Base-by-base conservation (phyloP, 2,797 vertebrate species). In the Cottoperca gobio region DNA sequence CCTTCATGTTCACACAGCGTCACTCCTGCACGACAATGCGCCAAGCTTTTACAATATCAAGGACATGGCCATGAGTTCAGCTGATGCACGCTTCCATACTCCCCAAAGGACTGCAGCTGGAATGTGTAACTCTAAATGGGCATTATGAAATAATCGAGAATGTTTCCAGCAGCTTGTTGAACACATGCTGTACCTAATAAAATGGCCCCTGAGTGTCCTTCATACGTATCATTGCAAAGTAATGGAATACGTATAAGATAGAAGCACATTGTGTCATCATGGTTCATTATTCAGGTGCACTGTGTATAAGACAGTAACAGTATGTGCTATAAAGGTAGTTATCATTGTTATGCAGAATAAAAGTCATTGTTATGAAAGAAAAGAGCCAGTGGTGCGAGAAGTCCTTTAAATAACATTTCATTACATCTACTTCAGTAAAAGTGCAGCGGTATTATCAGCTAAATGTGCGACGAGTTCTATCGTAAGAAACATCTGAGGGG, bases 1-100 rank as follows among this genome's bases (percentile, higher is more conserved):
- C 21, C 10, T 76, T 59, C 65, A 54, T 26, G 65, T 61, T 67
- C 67, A 78, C 54, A 68, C 12, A 0, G 37, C 63, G 72, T 70
- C 46, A 63, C 52, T 42, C 13, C 53, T 58, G 40, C 35, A 48
- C 3, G 2, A 57, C 66, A 58, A 74, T 53, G 46, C 49, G 43
- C 21, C 63, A 63, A 72, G 66, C 12, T 46, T 48, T 43, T 21
- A 33, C 68, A 46, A 52, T 60, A 33, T 58, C 37, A 46, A 46
- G 50, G 33, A 70, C 71, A 66, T 3, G 55, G 46, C 77, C 55
- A n/a, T 68, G 62, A 48, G 50, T 68, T 45, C 43, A 45, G 45
- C 37, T 57, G 59, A 53, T 26, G n/a, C 55, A 19, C 40, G 48
- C 43, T 23, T 57, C 10, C 4, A 45, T 2, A 17, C 8, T 57